Conservation (phyloP, 2,797 vertebrate species). For the Sebastes ruberrimus region DNA sequence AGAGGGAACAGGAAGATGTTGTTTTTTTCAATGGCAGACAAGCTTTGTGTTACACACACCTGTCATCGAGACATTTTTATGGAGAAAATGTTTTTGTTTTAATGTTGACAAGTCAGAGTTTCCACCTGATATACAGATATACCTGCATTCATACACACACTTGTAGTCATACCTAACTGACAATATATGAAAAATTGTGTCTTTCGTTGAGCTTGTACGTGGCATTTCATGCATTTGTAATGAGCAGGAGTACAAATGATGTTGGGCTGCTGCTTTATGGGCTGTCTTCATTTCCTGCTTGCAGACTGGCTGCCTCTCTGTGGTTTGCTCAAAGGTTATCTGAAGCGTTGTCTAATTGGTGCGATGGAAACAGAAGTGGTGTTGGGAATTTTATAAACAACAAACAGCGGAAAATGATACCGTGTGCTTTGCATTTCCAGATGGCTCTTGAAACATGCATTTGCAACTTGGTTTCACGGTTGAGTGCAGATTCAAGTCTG, state of each 20-base stretch:
- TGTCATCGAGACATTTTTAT: not conserved
- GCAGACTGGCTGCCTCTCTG: constrained; percentile 9
- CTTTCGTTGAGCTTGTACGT: constrained; percentile 2
- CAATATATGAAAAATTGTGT: not conserved
- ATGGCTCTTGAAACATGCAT: not conserved
- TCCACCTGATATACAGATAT: not conserved
- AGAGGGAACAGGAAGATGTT: not conserved
- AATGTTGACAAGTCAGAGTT: not conserved
- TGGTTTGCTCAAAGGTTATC: constrained; percentile 36
- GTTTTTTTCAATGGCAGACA: not conserved
- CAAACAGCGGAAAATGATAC: constrained; percentile 33
- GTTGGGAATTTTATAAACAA: constrained; percentile 16
- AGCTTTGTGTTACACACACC: not conserved
- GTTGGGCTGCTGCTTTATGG: constrained; percentile 8
- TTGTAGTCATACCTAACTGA: constrained; percentile 55
- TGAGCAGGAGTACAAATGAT: constrained; percentile 61
- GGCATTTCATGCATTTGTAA: constrained; percentile 65
- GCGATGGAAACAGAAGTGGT: constrained; percentile 23
- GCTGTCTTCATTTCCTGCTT: constrained; percentile 26
- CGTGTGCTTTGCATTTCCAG: constrained; percentile 26
- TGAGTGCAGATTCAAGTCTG: not conserved
- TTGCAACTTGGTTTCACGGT: not conserved
- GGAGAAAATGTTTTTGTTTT: not conserved
- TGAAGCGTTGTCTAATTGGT: constrained; percentile 19
- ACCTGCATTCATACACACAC: not conserved